Conservation (phyloP, 2,888 invertebrate genomes). For the Campoletis raptor region DNA sequence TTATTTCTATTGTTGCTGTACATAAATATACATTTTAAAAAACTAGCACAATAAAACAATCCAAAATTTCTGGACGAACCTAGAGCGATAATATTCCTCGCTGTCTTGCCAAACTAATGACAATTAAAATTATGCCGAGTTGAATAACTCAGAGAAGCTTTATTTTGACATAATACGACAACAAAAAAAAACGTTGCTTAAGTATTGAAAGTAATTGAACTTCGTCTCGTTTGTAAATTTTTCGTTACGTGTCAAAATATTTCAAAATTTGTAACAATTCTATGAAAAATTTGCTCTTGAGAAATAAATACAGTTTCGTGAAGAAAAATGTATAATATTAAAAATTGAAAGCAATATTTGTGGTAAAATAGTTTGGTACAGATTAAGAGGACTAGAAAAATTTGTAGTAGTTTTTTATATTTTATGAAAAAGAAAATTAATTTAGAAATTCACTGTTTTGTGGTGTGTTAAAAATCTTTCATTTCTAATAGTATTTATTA, state of each 20-base stretch:
- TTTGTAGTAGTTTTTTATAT: slow-evolving; percentile 55
- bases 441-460: slow-evolving; percentile 60
- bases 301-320: background rate
- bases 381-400: slow-evolving; percentile 47
- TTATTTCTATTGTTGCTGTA: slow-evolving; percentile 57
- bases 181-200: background rate
- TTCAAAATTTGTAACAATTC: background rate
- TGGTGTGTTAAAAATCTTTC: slow-evolving; percentile 45
- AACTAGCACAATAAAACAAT: slow-evolving; percentile 29
- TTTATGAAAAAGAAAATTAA: slow-evolving; percentile 80
- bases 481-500: slow-evolving; percentile 49
- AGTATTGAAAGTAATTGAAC: background rate
- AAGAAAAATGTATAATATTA: background rate
- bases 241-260: background rate
- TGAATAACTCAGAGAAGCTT: background rate
- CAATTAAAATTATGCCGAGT: slow-evolving; percentile 42
- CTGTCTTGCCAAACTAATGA: slow-evolving; percentile 71
- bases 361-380: slow-evolving; percentile 54
- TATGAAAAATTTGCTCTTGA: background rate
- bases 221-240: background rate
- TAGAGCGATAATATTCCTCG: slow-evolving; percentile 70
- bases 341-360: background rate
- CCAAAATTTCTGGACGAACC: slow-evolving; percentile 37
- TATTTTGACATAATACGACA: background rate
- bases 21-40: background rate